phyloP scores from a whole-genome alignment of 2,797 vertebrate species.

The Cyclura pinguis region DNA sequence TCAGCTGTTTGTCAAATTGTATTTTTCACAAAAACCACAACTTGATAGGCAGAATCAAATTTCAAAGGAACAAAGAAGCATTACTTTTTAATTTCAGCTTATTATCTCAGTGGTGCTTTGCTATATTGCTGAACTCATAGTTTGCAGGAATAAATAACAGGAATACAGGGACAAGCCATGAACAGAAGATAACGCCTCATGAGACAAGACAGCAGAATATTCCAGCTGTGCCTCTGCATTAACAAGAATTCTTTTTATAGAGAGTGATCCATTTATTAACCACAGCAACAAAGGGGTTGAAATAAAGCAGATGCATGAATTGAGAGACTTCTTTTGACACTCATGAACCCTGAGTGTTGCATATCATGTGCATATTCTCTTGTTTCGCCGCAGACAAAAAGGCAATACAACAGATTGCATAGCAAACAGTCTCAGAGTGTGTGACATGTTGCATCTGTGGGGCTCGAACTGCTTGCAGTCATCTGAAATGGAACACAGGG shows the following conservation, averaged over 20 bases:
- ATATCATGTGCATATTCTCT: background rate
- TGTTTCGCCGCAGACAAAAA: background rate
- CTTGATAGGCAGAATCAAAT: background rate
- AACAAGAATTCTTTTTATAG: background rate
- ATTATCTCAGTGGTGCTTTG: background rate
- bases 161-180: background rate
- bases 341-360: background rate
- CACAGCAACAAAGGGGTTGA: background rate
- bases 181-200: background rate
- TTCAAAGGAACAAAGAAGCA: background rate
- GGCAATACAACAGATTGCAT: background rate
- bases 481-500: background rate
- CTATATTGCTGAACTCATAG: slow-evolving; percentile 19
- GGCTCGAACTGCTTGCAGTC: background rate
- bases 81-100: background rate
- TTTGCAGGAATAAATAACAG: slow-evolving; percentile 13
- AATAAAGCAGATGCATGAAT: background rate
- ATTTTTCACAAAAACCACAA: background rate
- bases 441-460: background rate
- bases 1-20: background rate
- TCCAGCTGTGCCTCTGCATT: slow-evolving; percentile 14
- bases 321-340: background rate
- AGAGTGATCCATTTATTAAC: slow-evolving; percentile 16
- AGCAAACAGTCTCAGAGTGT: background rate
- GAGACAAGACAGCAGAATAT: slow-evolving; percentile 1